Evolutionary conservation across 2,113 vertebrate genomes (phyloP).

Genomic region (Pygathrix nemaeus): DNA sequence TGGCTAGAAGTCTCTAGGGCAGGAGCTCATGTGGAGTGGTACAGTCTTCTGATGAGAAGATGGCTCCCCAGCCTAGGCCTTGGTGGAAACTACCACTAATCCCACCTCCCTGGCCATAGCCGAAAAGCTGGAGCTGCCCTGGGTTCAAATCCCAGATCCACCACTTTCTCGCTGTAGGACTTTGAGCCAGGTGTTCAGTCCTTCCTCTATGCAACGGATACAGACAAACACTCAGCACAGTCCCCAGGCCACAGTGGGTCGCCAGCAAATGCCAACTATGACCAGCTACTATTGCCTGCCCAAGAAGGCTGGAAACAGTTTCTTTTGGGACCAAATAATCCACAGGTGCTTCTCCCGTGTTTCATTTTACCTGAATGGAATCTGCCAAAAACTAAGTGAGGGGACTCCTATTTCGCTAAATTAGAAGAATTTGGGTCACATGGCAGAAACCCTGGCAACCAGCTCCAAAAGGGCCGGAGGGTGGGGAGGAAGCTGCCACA

Average conservation of each 20-base stretch:
- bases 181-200: neutral
- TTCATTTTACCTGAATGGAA: constrained; percentile 28
- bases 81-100: neutral
- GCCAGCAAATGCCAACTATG: neutral
- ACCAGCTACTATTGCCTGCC: neutral
- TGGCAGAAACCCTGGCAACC: constrained; percentile 66
- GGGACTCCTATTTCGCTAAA: constrained; percentile 34
- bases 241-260: neutral
- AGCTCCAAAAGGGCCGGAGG: neutral
- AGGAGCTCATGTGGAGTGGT: neutral
- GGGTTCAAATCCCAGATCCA: neutral
- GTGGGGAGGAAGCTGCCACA: neutral
- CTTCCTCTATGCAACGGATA: neutral
- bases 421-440: constrained; percentile 64
- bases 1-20: neutral
- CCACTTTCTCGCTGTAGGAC: neutral
- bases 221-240: neutral
- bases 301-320: neutral
- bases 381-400: constrained; percentile 40
- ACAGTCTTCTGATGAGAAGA: neutral
- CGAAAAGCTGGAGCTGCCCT: neutral
- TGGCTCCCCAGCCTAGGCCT: neutral
- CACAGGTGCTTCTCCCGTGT: neutral
- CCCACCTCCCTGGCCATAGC: neutral
- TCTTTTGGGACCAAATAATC: neutral